Evolutionary conservation across 1,140 invertebrate genomes (phyloP), one percentile per base, ranked within the genome.

Genomic region (Euwallacea fornicatus): DNA sequence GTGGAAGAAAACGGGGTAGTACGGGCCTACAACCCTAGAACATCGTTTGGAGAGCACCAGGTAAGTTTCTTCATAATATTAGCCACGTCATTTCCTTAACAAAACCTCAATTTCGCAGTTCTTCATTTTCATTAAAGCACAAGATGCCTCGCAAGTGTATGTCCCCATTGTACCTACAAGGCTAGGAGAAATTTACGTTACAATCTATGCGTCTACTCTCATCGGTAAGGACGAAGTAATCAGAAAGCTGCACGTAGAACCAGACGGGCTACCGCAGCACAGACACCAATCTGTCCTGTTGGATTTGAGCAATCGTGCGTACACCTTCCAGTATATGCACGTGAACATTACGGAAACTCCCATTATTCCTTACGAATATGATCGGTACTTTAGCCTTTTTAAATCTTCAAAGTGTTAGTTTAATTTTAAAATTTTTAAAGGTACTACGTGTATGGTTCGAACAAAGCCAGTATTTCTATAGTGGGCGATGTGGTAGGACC

Each of bases 401-500:
- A 2, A 10, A 11, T 61, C 11, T 2, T 61, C 21, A 42, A 43
- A 42, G 7, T 61, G 10, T 13, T 13, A 16, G 11, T 58, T 9
- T 58, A 7, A 58, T 3, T 3, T n/a, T 2, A 13, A 10, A 2
- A 58, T n/a, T 15, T n/a, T 42, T 69, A 10, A 11, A 69, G 67
- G 13, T 94, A 95, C 80, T 98, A 96, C 81, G 91, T 98, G n/a
- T 96, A 91, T 78, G 95, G 95, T 0, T 98, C 96, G 0, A 96
- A 96, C 77, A 88, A 86, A 74, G 95, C 94, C 7, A 86, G 86
- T 8, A 86, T 98, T n/a, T 92, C 92, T 2, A 82, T 98, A 0
- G 93, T 97, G 9, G 96, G 97, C 10, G 96, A 98, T 82, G 94
- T 98, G 0, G 94, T 98, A 0, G 96, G 95, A 1, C 94, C 96